phyloP scores from a whole-genome alignment of 2,888 invertebrate genomes.

The Endotricha flammealis region DNA sequence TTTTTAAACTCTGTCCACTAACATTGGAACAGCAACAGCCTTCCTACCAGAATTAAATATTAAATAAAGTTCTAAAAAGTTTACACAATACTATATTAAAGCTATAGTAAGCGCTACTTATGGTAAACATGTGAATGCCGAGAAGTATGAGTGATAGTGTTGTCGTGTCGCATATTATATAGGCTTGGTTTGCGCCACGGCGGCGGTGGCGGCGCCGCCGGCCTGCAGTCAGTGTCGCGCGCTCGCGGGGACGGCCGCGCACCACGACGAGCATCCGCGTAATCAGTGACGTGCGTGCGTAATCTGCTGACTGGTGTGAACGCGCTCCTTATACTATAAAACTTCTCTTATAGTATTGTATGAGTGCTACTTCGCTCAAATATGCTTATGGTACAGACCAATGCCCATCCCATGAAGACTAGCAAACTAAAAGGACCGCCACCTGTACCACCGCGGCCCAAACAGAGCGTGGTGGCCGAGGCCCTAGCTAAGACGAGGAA shows the following conservation, averaged over 20 bases:
- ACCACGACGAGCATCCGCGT: conserved; percentile 41
- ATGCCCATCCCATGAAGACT: conserved; percentile 75
- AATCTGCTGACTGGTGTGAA: conserved; percentile 48
- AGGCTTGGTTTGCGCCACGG: conserved; percentile 8
- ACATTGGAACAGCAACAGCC: too few relatives aligned
- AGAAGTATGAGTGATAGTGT: too few relatives aligned
- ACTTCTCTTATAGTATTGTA: conserved; percentile 66
- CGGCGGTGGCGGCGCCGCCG: conserved; percentile 15
- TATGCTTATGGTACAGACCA: conserved; percentile 78
- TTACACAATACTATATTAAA: conserved; percentile 15
- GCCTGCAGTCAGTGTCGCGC: conserved; percentile 43
- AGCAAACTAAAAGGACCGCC: conserved; percentile 81
- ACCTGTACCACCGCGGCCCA: conserved; percentile 89
- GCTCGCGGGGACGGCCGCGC: conserved; percentile 53
- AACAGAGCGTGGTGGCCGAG: conserved; percentile 84
- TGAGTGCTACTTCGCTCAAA: conserved; percentile 62
- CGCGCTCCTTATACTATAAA: conserved; percentile 73
- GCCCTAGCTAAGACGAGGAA: conserved; percentile 83
- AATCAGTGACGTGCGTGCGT: conserved; percentile 48
- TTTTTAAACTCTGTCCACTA: too few relatives aligned
- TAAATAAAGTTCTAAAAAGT: too few relatives aligned
- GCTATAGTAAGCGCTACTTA: conserved; percentile 9
- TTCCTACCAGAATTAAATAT: too few relatives aligned
- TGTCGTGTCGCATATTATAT: too few relatives aligned
- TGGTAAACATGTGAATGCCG: conserved; percentile 15